phyloP scores from a whole-genome alignment of 2,888 invertebrate species.

The Cantharis nigra region DNA sequence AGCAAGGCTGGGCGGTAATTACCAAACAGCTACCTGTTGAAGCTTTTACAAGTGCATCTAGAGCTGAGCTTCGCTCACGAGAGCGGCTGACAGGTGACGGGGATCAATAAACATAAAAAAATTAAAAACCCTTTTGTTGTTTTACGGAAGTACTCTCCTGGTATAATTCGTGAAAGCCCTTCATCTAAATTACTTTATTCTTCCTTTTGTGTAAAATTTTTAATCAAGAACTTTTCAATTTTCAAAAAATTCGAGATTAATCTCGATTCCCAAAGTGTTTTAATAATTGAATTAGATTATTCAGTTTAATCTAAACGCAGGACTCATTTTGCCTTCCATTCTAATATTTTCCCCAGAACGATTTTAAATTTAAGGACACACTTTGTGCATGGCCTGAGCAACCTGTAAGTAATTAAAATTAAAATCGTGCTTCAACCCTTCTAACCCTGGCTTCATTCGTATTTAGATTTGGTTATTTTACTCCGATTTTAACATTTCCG shows the following conservation, averaged over 20 bases:
- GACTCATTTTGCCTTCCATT: slow-evolving; percentile 19
- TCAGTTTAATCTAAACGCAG: slow-evolving; percentile 20
- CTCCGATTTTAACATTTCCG: slow-evolving; percentile 12
- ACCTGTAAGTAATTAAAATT: slow-evolving; percentile 31
- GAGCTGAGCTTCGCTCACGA: neutral
- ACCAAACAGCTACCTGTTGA: neutral
- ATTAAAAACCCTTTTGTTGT: neutral
- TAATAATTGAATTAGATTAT: slow-evolving; percentile 4
- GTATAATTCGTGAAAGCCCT: neutral
- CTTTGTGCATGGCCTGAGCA: slow-evolving; percentile 26
- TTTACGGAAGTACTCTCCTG: neutral
- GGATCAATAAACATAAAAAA: neutral
- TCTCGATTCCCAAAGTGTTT: neutral
- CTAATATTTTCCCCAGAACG: slow-evolving; percentile 23
- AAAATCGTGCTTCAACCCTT: slow-evolving; percentile 17
- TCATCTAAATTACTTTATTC: neutral
- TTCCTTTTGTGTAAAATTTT: neutral
- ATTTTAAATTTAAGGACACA: slow-evolving; percentile 27
- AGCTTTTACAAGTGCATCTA: neutral
- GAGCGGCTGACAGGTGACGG: neutral
- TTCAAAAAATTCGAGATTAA: neutral
- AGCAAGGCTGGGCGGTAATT: neutral
- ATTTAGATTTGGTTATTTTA: slow-evolving; percentile 24
- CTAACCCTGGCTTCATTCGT: slow-evolving; percentile 11
- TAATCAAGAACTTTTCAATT: neutral